Evolutionary conservation across 2,888 invertebrate genomes (phyloP).

Genomic region (Tipula lateralis): DNA sequence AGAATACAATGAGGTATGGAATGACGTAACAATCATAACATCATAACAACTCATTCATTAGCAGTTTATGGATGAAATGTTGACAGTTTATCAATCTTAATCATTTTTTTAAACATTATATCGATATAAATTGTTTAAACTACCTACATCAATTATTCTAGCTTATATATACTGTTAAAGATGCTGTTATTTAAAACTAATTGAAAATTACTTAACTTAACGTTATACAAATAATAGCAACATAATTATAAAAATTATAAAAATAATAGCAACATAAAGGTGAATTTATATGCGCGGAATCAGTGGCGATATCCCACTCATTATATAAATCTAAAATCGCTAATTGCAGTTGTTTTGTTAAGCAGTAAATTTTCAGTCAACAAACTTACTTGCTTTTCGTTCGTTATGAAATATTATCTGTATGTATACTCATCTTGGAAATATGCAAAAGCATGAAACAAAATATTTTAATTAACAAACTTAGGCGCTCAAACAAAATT

Average conservation of each 20-base stretch:
- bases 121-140: too few species aligned
- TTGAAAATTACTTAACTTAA: neutral
- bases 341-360: neutral
- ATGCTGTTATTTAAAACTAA: neutral
- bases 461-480: neutral
- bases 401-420: neutral
- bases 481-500: neutral
- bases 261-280: neutral
- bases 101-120: too few species aligned
- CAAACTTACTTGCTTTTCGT: neutral
- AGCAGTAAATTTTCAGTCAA: neutral
- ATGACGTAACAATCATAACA: too few species aligned
- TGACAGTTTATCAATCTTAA: too few species aligned
- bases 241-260: neutral
- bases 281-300: neutral
- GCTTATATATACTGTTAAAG: neutral
- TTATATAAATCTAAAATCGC: neutral
- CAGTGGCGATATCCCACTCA: neutral
- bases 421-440: neutral
- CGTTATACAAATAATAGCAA: neutral
- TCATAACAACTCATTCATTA: too few species aligned
- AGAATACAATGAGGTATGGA: too few species aligned
- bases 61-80: too few species aligned
- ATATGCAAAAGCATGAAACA: neutral
- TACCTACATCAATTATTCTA: too few species aligned